Base-by-base conservation (phyloP, 2,797 vertebrate species). In the Acipenser oxyrinchus region DNA sequence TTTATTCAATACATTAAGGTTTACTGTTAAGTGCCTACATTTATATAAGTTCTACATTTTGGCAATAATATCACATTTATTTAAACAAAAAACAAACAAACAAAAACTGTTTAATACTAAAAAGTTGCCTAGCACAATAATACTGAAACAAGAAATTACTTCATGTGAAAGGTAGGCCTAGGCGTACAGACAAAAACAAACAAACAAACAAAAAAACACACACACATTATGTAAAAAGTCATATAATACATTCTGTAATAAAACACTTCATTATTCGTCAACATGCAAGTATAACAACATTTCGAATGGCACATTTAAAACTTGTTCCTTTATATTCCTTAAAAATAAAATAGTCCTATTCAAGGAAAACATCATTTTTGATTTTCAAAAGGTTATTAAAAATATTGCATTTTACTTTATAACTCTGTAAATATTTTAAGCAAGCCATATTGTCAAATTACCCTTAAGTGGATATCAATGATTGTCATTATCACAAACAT, bases 211-310 rank as follows among this genome's bases (percentile, higher is more conserved):
- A 80, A 74, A 86, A 86, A 72, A 76, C 74, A 80, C 80, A 84
- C 78, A 86, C 79, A 84, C 78, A 82, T 77, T 76, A 71, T 76
- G 81, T 76, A 73, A 79, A 63, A 76, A 80, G 78, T 74, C 63
- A 78, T 81, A 83, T 77, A 79, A 74, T 83, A 86, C 82, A 85
- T 85, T 86, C 81, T 73, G 69, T 72, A 77, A 70, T 77, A 78
- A 78, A 83, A 72, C 75, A 85, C 79, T 82, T 84, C 85, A 85
- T 90, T 78, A 85, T 88, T 86, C 84, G 84, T 89, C 86, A 85
- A 84, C 86, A 95, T 93, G 91, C 91, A 89, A 87, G 69, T 83
- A 88, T 81, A 89, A 84, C 82, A 86, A 81, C 78, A 87, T 74
- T 86, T 85, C 79, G 85, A 86, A 86, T 86, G 88, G 84, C 81